Conservation (phyloP, 2,888 invertebrate species). For the Melieria picta region DNA sequence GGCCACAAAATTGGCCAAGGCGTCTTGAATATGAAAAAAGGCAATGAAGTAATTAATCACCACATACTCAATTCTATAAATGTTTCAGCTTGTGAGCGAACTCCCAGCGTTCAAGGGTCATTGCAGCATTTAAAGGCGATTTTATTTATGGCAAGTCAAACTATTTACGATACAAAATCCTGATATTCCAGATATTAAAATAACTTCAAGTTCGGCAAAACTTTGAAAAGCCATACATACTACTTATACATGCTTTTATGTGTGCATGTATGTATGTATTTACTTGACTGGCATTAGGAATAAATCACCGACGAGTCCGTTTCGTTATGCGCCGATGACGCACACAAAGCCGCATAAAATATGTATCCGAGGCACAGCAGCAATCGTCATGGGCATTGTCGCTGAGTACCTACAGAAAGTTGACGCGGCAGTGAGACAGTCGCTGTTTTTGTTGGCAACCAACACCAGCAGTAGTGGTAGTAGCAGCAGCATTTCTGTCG, state of each 20-base stretch:
- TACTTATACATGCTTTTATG: too few relatives aligned
- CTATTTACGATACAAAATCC: not conserved
- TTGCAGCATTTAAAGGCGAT: not conserved
- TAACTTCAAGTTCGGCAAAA: too few relatives aligned
- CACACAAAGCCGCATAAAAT: not conserved
- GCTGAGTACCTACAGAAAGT: not conserved
- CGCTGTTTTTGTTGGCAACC: constrained; percentile 5
- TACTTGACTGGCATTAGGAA: too few relatives aligned
- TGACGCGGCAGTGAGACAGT: constrained; percentile 39
- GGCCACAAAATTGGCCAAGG: too few relatives aligned
- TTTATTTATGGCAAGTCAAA: not conserved
- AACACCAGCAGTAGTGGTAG: constrained; percentile 49
- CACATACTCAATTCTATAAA: not conserved
- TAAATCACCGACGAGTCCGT: too few relatives aligned
- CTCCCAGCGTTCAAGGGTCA: not conserved
- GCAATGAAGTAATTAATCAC: constrained; percentile 8
- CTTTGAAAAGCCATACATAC: too few relatives aligned
- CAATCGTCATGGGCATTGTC: not conserved
- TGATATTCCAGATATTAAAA: too few relatives aligned
- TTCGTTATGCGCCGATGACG: not conserved
- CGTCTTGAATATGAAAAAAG: not conserved
- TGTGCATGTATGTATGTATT: too few relatives aligned
- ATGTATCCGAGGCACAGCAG: not conserved
- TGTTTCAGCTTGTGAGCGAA: not conserved
- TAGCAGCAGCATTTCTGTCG: constrained; percentile 48